Evolutionary conservation across 2,113 vertebrate genomes (phyloP).

Genomic region (Brachyhypopomus occidentalis): DNA sequence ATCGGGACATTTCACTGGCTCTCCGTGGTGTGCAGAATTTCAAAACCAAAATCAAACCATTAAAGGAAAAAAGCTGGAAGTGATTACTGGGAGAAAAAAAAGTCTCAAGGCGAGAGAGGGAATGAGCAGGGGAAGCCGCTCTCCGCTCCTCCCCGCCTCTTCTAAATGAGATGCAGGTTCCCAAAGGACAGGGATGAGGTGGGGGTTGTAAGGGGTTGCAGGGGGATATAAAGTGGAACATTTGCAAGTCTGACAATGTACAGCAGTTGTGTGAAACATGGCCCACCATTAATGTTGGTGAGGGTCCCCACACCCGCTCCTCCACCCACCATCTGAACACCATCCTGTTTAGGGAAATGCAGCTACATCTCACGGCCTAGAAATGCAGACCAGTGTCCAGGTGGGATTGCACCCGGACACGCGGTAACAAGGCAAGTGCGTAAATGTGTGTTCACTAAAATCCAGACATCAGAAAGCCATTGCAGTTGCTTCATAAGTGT

Average conservation of each 20-base stretch:
- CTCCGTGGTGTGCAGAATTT: not conserved
- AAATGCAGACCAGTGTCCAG: slow-evolving; percentile 41
- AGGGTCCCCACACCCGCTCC: slow-evolving; percentile 19
- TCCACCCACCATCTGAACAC: slow-evolving; percentile 8
- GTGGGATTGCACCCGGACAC: slow-evolving; percentile 50
- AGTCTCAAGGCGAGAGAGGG: slow-evolving; percentile 43
- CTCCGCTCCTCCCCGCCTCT: slow-evolving; percentile 38
- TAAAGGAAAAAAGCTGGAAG: not conserved
- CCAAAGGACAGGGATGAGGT: slow-evolving; percentile 39
- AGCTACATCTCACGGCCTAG: slow-evolving; percentile 61
- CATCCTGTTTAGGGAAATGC: slow-evolving; percentile 64
- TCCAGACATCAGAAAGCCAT: slow-evolving; percentile 54
- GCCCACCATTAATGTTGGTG: slow-evolving; percentile 47
- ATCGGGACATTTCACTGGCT: too few relatives aligned
- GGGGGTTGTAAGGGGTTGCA: not conserved
- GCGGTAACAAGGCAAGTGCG: slow-evolving; percentile 52
- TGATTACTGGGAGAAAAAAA: not conserved
- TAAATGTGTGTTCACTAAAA: slow-evolving; percentile 43
- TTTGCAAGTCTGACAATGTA: slow-evolving; percentile 56
- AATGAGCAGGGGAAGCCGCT: slow-evolving; percentile 42
- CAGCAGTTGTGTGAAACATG: slow-evolving; percentile 40
- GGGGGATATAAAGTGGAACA: slow-evolving; percentile 36
- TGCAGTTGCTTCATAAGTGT: slow-evolving; percentile 57
- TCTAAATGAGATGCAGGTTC: slow-evolving; percentile 59
- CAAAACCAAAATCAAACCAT: not conserved